Conservation (phyloP, 2,113 vertebrate genomes). For the Garra rufa region DNA sequence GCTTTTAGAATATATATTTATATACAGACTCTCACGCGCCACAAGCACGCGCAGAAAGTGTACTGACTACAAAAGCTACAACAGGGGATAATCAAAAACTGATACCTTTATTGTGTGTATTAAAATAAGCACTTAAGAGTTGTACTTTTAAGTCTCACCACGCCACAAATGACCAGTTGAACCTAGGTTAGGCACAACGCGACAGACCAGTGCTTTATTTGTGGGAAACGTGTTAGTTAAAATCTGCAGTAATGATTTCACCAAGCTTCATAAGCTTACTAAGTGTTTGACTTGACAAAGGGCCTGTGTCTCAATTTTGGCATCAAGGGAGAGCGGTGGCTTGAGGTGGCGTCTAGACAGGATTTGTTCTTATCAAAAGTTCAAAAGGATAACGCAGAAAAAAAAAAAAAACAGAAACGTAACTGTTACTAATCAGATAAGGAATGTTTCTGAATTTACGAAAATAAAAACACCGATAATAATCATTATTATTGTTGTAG, state of each 20-base stretch:
- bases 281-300: constrained; percentile 31
- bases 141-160: not conserved
- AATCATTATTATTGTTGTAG: not conserved
- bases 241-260: constrained; percentile 13
- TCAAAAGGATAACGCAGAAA: constrained; percentile 15
- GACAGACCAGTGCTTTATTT: not conserved
- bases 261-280: constrained; percentile 10
- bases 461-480: not conserved
- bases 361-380: constrained; percentile 42
- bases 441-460: no score
- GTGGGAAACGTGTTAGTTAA: not conserved
- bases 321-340: constrained; percentile 10
- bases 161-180: not conserved
- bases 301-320: constrained; percentile 27
- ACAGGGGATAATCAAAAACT: constrained; percentile 13
- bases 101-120: not conserved
- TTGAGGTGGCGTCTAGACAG: constrained; percentile 41
- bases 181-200: not conserved
- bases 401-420: not conserved
- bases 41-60: constrained; percentile 29
- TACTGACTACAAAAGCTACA: not conserved
- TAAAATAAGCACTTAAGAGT: not conserved
- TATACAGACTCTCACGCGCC: not conserved
- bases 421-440: not conserved
- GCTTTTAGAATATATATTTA: constrained; percentile 56